These are phyloP conservation scores for Taurulus bubalis DNA, from an alignment of 2,113 vertebrate genomes.

Conservation along the genomic window DNA sequence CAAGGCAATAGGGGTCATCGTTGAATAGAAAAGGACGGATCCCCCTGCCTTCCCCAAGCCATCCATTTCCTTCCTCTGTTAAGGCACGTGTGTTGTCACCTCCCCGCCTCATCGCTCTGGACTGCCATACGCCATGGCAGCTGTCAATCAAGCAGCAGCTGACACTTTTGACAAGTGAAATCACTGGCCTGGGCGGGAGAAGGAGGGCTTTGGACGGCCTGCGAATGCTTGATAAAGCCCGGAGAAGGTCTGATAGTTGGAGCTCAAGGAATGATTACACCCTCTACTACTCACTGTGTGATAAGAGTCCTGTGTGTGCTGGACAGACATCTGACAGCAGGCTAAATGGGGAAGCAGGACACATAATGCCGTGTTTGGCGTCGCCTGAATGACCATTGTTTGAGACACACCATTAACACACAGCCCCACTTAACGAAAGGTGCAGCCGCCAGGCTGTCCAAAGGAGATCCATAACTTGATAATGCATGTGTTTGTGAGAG, in stretches of 20 bases:
- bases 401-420: conserved; percentile 29
- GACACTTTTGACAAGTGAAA: conserved; percentile 29
- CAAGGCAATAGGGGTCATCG: not conserved
- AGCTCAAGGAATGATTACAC: not conserved
- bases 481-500: conserved; percentile 8
- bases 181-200: not conserved
- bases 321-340: conserved; percentile 17
- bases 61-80: not conserved
- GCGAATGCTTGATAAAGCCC: not conserved
- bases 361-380: not conserved
- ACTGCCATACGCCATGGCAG: conserved; percentile 11
- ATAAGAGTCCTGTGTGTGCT: not conserved
- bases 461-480: conserved; percentile 41
- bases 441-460: conserved; percentile 10
- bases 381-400: conserved; percentile 17
- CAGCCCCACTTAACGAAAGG: conserved; percentile 14
- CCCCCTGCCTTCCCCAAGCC: not conserved
- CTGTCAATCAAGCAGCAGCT: conserved; percentile 30
- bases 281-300: not conserved
- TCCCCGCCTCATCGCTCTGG: not conserved
- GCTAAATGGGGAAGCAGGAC: not conserved
- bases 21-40: not conserved
- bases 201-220: not conserved
- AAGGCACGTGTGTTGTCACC: not conserved
- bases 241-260: not conserved